phyloP scores from a whole-genome alignment of 2,888 invertebrate species.

The Drosophila longiperda region DNA sequence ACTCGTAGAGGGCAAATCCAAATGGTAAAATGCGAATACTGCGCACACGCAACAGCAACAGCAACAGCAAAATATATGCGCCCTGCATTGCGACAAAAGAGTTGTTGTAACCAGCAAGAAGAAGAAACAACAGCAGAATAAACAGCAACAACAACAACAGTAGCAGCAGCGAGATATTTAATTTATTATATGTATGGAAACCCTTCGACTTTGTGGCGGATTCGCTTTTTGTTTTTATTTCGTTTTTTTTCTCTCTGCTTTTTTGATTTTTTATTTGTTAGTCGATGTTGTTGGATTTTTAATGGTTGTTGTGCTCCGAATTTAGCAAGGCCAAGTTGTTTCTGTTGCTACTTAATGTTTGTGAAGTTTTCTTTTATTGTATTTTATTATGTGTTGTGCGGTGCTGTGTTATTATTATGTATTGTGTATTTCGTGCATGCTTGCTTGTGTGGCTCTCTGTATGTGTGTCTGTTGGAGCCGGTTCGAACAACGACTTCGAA shows the following conservation, averaged over 20 bases:
- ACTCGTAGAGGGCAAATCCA: conserved; percentile 41
- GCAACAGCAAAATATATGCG: conserved; percentile 3
- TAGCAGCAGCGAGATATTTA: conserved; percentile 31
- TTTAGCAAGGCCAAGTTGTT: conserved; percentile 76
- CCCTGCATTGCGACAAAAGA: conserved; percentile 49
- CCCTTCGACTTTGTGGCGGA: conserved; percentile 55
- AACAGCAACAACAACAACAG: conserved; percentile 6
- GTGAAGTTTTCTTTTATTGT: conserved; percentile 80
- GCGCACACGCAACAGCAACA: conserved; percentile 59
- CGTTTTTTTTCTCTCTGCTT: conserved; percentile 31
- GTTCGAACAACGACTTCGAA: conserved; percentile 54
- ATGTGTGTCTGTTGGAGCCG: conserved; percentile 42
- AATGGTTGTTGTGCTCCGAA: conserved; percentile 76
- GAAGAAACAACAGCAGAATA: conserved; percentile 16
- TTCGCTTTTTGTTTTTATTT: conserved; percentile 48
- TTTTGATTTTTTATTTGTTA: conserved; percentile 34
- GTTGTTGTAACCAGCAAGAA: conserved; percentile 8
- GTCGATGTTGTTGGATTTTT: conserved; percentile 36
- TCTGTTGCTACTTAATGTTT: conserved; percentile 53
- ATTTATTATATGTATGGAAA: conserved; percentile 58
- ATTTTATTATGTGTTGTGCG: conserved; percentile 72
- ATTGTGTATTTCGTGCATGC: conserved; percentile 34
- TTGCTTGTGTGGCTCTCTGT: not conserved
- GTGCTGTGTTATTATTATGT: conserved; percentile 66
- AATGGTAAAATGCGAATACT: conserved; percentile 59